These are phyloP conservation scores for Ochotona curzoniae DNA, from an alignment of 2,113 vertebrate genomes.

Conservation along the genomic window DNA sequence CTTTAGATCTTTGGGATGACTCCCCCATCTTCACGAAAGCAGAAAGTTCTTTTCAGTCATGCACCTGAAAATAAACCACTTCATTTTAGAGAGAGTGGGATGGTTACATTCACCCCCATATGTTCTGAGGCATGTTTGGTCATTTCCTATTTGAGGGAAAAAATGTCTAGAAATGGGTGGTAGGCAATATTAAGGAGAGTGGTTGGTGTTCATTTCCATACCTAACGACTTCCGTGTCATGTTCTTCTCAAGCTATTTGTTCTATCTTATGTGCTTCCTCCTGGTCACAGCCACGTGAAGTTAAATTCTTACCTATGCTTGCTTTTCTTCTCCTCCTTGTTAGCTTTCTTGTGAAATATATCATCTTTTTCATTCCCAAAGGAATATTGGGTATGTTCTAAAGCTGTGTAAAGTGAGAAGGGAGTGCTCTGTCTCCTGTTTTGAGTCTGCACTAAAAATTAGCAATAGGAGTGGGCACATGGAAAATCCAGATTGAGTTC, in stretches of 20 bases:
- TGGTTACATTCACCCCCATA: slow-evolving; percentile 15
- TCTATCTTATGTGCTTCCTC: background rate
- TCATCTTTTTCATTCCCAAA: background rate
- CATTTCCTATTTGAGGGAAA: slow-evolving; percentile 50
- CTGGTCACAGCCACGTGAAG: background rate
- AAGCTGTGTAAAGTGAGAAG: background rate
- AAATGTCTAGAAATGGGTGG: slow-evolving; percentile 21
- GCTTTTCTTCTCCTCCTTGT: background rate
- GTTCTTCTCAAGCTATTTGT: background rate
- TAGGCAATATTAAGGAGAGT: background rate
- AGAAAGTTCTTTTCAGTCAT: slow-evolving; percentile 33
- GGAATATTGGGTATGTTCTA: background rate
- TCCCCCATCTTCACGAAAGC: slow-evolving; percentile 13
- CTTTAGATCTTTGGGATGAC: background rate
- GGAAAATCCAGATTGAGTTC: too few relatives aligned
- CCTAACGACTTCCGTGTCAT: background rate
- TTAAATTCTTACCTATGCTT: background rate
- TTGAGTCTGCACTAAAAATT: background rate
- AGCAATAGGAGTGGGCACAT: background rate
- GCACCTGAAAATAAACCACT: slow-evolving; percentile 50
- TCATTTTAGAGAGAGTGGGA: slow-evolving; percentile 21
- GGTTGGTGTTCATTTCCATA: background rate
- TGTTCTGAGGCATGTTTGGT: slow-evolving; percentile 34
- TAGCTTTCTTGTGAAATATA: background rate
- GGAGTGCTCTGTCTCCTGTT: background rate